Base-by-base conservation (phyloP, 2,888 invertebrate genomes). In the Anthophora plumipes region DNA sequence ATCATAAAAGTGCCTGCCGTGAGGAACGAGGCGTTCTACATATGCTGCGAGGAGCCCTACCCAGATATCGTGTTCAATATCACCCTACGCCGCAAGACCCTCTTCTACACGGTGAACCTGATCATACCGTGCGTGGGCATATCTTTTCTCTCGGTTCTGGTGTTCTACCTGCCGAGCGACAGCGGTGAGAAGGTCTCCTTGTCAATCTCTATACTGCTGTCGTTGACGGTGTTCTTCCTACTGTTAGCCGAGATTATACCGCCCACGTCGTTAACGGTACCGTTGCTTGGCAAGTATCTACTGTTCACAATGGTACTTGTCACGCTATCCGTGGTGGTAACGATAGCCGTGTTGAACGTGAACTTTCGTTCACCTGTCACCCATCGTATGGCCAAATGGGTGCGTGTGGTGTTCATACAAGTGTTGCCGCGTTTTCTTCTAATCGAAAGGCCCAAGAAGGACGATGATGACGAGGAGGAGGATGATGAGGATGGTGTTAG, bases 1-100 rank as follows among this genome's bases (percentile, higher is more conserved):
- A 98, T 98, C 90, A 97, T 99, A 96, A 96, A 97, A 84, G 98
- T 98, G 87, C 98, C 98, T 73, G 98, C 98, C 55, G 96, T 96
- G 84, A 95, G 98, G 88, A 97, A 98, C 93, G 98, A 98, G 92
- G 97, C 97, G 93, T 98, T 97, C 94, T 98, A 99, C 95, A 98
- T 98, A 91, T 99, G 99, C 94, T 99, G 99, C 94, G 97, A 98
- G 93, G 98, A 99, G 94, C 99, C 99, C 79, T 99, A 98, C 93
- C 97, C 98, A 74, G 99, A 99, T 94, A 99, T 99, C 92, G 98
- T 98, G 90, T 99, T 99, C 95, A 98, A 99, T 94, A 97, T 99
- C 91, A 98, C 98, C 83, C 95, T 99, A 80, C 95, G 98, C 89
- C 95, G 99, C 90, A 99, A 99, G 94, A 98, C 99, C 50, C 96